Base-by-base conservation (phyloP, 2,113 vertebrate species). In the Tapirus terrestris region DNA sequence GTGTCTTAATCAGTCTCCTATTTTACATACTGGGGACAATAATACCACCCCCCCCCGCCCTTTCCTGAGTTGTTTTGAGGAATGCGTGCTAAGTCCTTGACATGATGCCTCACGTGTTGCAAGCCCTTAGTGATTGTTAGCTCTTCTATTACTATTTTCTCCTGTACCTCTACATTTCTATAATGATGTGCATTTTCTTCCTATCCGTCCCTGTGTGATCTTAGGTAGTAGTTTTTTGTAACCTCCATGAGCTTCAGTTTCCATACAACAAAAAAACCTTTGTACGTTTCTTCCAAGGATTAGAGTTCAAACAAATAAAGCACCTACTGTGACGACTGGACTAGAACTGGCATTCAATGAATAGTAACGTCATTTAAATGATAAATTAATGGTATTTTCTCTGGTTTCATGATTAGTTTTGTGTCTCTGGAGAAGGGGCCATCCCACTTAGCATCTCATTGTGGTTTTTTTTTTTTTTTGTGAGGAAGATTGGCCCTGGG, bases 321-420 rank as follows among this genome's bases (percentile, higher is more conserved):
- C 27, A 53, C 72, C 4, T 36, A n/a, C 48, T 45, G 12, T 29
- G 45, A 51, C 76, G 51, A n/a, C 6, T 56, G 4, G 17, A 87
- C 45, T 70, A 58, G 36, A 96, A 23, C 16, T 58, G 58, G 4
- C 84, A 81, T 83, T 77, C 20, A 13, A 53, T 51, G 68, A 33
- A 58, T 56, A 39, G 9, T 67, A 20, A 48, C 12, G 10, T 58
- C 23, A 36, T 39, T 48, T 89, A n/a, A 63, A 36, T 45, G 36
- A 48, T 11, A 91, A 29, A 72, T 77, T 39, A 72, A 43, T 79
- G 58, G 3, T 56, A 29, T 68, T 94, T 94, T 17, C 33, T 67
- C 58, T 73, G 29, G 8, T 94, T 85, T 92, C 33, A 75, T 45
- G 27, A 2, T 77, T 73, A 84, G 33, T 53, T 97, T 94, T 95